Percentiles rank a stretch among this genome's conserved stretches.
Conservation (phyloP, 2,888 invertebrate genomes). For the Drosophila prolongata region DNA sequence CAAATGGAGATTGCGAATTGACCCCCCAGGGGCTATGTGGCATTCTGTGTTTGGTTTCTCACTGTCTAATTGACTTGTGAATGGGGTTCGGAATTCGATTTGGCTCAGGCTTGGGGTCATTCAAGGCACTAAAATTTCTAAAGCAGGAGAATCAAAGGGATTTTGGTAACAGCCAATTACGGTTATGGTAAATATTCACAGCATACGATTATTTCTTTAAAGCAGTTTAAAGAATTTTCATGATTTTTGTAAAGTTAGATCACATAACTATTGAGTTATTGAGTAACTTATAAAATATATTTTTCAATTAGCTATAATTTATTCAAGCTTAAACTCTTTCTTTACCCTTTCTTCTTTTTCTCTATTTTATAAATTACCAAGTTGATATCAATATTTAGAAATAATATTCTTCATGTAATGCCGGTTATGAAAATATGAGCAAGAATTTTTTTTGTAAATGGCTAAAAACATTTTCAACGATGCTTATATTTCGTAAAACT, state of each 20-base stretch:
- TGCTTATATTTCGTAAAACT: neutral
- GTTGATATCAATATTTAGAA: neutral
- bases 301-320: too few species aligned
- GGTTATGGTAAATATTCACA: neutral
- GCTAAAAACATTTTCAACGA: neutral
- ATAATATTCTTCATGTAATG: too few species aligned
- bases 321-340: too few species aligned
- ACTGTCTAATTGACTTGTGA: constrained; percentile 57
- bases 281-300: too few species aligned
- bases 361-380: too few species aligned
- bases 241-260: too few species aligned
- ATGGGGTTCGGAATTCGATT: constrained; percentile 3
- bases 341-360: too few species aligned
- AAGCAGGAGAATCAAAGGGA: neutral
- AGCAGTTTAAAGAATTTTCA: neutral
- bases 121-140: neutral
- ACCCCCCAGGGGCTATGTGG: constrained; percentile 22
- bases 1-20: constrained; percentile 34
- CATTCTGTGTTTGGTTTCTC: constrained; percentile 48
- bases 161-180: constrained; percentile 1
- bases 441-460: neutral
- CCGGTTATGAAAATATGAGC: too few species aligned
- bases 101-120: constrained; percentile 1
- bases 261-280: too few species aligned
- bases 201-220: neutral